phyloP scores from a whole-genome alignment of 2,797 vertebrate genomes.

The Heterohyrax brucei region DNA sequence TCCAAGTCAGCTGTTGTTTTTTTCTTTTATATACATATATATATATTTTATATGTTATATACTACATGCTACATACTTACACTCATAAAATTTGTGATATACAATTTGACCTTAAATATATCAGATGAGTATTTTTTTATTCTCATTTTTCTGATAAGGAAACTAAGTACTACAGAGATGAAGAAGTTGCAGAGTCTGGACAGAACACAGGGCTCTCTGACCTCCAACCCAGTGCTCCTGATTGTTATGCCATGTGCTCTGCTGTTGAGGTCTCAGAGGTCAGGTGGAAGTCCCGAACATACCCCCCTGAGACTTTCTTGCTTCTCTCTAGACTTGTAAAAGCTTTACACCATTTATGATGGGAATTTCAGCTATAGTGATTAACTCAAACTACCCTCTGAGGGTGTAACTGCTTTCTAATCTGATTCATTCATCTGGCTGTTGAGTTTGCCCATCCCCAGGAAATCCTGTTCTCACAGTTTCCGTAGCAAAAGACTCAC shows the following conservation, averaged over 20 bases:
- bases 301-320: background rate
- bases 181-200: background rate
- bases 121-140: too few relatives aligned
- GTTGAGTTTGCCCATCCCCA: background rate
- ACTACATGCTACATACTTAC: background rate
- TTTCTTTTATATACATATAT: background rate
- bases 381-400: too few relatives aligned
- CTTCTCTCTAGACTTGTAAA: background rate
- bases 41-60: background rate
- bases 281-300: rapidly evolving
- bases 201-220: background rate
- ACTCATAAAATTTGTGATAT: background rate
- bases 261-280: background rate
- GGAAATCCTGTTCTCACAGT: conserved; percentile 55
- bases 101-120: background rate
- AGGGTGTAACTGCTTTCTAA: rapidly evolving
- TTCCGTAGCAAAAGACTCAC: background rate
- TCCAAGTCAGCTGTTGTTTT: background rate
- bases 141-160: background rate
- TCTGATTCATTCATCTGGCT: background rate
- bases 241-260: rapidly evolving
- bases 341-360: rapidly evolving
- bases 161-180: background rate
- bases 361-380: background rate
- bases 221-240: too few relatives aligned